Conservation (phyloP, 1,140 invertebrate genomes). For the Ectropis grisescens region DNA sequence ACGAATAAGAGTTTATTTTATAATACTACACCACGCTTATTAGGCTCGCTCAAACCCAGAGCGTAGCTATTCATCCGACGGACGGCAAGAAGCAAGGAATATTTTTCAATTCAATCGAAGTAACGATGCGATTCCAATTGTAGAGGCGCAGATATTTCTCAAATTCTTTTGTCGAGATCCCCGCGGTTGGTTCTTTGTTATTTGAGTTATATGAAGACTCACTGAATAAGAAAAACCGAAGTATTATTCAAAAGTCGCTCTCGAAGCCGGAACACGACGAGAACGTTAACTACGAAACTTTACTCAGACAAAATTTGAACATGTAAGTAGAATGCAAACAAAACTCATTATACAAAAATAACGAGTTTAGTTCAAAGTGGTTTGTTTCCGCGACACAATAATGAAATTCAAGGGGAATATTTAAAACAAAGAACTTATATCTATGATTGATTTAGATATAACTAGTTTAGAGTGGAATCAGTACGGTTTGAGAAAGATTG, state of each 20-base stretch:
- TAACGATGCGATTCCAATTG: slow-evolving; percentile 45
- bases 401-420: no score
- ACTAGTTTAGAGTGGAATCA: no score
- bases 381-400: no score
- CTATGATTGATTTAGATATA: no score
- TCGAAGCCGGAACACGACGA: slow-evolving; percentile 15
- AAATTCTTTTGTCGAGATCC: slow-evolving; percentile 54
- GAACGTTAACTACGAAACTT: slow-evolving; percentile 18
- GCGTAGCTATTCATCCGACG: neutral
- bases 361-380: no score
- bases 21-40: no score
- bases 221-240: slow-evolving; percentile 39
- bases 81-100: slow-evolving; percentile 24
- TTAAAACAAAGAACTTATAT: no score
- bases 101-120: slow-evolving; percentile 47
- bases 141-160: slow-evolving; percentile 49
- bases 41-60: no score
- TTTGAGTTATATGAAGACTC: slow-evolving; percentile 39
- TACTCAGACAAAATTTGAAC: slow-evolving; percentile 5
- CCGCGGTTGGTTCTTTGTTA: slow-evolving; percentile 44
- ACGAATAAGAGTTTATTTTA: no score
- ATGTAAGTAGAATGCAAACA: slow-evolving; percentile 4
- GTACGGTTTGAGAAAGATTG: no score
- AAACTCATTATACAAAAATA: no score
- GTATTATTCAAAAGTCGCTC: slow-evolving; percentile 32